Evolutionary conservation across 2,113 vertebrate species (phyloP), one percentile per base, ranked within the genome.

Genomic region (Acrocephalus arundinaceus): DNA sequence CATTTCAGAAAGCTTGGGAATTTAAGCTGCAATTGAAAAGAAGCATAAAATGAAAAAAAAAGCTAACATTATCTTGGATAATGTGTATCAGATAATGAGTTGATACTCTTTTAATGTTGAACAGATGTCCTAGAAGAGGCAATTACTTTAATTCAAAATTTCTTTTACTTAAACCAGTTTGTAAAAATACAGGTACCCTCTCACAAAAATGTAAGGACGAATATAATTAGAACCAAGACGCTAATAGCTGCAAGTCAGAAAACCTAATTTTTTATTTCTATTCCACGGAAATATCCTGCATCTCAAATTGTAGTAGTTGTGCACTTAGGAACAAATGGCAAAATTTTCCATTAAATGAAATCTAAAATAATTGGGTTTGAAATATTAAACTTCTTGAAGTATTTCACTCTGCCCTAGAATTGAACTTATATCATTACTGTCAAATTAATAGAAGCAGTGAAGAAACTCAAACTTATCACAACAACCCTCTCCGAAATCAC

Each of bases 1-100:
- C 67, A 79, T 93, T 95, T 94, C 74, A 57, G 82, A 90, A 80
- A 76, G 54, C 85, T 93, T 95, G 87, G 90, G 94, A 97, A 94
- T 96, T 93, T 76, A 82, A 82, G n/a, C 39, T 72, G 85, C 85
- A 78, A 61, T 70, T 90, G 82, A 75, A 88, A 95, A 92, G 83
- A 71, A 70, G 33, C 81, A 93, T 94, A 52, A 91, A 95, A 89
- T 76, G 13, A 25, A 85, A 81, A 73, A 57, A 75, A 90, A 66
- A 71, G 9, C 67, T 63, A 93, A 85, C 57, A 43, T 77, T 89
- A 72, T 93, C 87, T 87, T 65, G 37, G 90, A 45, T 94, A 85
- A 89, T 55, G 33, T 52, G 62, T 78, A 90, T 89, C 78, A 71
- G 86, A 84, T 90, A 90, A 93, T 74, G 68, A 90, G 57, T 52